Evolutionary conservation across 2,797 vertebrate species (phyloP).

Genomic region (Lacerta bilineata): DNA sequence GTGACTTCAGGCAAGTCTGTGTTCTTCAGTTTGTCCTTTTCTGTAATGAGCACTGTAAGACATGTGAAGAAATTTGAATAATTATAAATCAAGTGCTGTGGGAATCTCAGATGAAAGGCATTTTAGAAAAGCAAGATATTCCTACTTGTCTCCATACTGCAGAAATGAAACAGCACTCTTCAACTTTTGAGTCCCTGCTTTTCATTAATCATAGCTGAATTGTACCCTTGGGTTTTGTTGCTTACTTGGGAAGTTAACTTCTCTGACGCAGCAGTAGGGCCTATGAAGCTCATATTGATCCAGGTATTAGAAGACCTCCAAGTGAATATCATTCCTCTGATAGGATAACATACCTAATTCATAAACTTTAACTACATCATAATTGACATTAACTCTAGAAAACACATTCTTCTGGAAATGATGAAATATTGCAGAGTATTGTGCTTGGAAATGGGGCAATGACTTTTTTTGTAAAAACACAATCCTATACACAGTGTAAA

Average conservation of each 20-base stretch:
- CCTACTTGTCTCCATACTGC: constrained; percentile 23
- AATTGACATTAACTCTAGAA: background rate
- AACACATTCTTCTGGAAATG: constrained; percentile 16
- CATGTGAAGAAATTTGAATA: constrained; percentile 32
- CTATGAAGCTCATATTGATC: background rate
- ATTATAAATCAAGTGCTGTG: constrained; percentile 27
- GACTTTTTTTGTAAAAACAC: too few species aligned
- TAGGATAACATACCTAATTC: background rate
- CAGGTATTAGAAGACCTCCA: background rate
- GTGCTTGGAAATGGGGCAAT: background rate
- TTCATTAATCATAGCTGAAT: background rate
- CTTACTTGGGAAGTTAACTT: constrained; percentile 8
- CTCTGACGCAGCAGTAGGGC: background rate
- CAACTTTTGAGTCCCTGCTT: constrained; percentile 23
- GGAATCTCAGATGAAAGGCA: constrained; percentile 42
- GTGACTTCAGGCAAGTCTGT: constrained; percentile 32
- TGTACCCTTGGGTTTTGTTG: background rate
- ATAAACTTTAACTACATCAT: background rate
- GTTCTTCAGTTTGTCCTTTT: background rate
- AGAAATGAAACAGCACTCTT: constrained; percentile 30
- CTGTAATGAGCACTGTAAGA: constrained; percentile 22
- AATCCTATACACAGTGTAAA: too few species aligned
- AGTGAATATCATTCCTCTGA: background rate
- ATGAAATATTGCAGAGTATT: background rate
- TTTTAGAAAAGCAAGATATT: constrained; percentile 15